Evolutionary conservation across 2,888 invertebrate genomes (phyloP).

Genomic region (Nycteola revayana): DNA sequence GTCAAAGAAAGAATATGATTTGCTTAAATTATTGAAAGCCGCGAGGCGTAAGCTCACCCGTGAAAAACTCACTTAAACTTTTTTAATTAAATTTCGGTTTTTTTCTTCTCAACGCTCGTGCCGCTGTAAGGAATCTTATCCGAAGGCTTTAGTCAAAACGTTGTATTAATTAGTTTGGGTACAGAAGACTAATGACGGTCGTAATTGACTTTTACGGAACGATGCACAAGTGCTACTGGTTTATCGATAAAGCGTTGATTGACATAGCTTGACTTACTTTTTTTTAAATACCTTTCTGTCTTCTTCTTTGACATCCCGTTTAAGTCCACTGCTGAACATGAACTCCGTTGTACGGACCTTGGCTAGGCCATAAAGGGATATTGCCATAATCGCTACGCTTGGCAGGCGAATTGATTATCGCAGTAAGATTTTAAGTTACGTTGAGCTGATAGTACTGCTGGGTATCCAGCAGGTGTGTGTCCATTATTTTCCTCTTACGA

Average conservation of each 20-base stretch:
- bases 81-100: conserved; percentile 80
- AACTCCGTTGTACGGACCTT: no score
- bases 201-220: conserved; percentile 62
- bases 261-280: no score
- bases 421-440: no score
- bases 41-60: conserved; percentile 63
- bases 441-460: no score
- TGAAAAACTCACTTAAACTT: conserved; percentile 81
- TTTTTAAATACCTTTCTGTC: no score
- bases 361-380: no score
- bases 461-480: no score
- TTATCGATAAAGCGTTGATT: background rate
- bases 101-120: conserved; percentile 58
- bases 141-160: conserved; percentile 70
- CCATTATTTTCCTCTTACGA: no score
- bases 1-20: conserved; percentile 62
- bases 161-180: conserved; percentile 73
- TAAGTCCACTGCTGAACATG: no score
- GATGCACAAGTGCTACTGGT: conserved; percentile 34
- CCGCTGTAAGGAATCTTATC: conserved; percentile 62
- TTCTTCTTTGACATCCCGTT: no score
- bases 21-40: conserved; percentile 67
- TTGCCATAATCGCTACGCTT: no score
- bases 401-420: no score
- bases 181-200: conserved; percentile 65